Evolutionary conservation across 35 echinoderm and acorn worm species (phyloP), one percentile per base, ranked within the genome.

Genomic region (Apostichopus parvimensis): DNA sequence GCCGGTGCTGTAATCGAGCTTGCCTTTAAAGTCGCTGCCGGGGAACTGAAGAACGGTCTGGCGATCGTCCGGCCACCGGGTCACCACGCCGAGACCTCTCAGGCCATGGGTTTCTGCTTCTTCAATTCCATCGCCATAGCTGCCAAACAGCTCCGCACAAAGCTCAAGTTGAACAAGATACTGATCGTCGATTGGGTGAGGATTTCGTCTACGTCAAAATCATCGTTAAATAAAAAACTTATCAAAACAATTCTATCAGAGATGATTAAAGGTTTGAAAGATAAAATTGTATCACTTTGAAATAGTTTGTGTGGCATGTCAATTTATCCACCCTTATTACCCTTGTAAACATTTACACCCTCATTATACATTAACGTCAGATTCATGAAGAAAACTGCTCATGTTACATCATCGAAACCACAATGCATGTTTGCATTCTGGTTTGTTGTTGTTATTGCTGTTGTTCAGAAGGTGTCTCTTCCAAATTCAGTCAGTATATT

Each of bases 31-130:
- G 97, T 99, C 15, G 95, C 97, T 24, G 93, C 97, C 9, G 97
- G 97, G 20, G 95, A 96, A 75, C 95, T 99, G 3, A 99, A 99
- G 91, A 99, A 99, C 68, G 97, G 97, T 77, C 89, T 99, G 73
- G 97, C 97, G 13, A 82, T 99, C 25, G 97, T 99, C n/a, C 91
- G 97, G 12, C 97, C 97, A 13, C 97, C 97, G 8, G 97, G 97
- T n/a, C 97, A 99, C 84, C 97, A 99, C 58, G 97, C 97, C 20
- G 97, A 99, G 88, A 92, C 92, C 57, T 93, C 95, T 9, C 97
- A 99, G 87, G 97, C 97, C 84, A 99, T 99, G 97, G 97, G 97
- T 8, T 99, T 99, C 93, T 99, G 97, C 82, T 99, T 99, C 95
- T 99, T 99, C 92, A 99, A 99, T 95, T 96, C 95, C 45, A 90